Evolutionary conservation across 23 tunicate genomes (phyloP), one percentile per base, ranked within the genome.

Genomic region (Botrylloides violaceus): DNA sequence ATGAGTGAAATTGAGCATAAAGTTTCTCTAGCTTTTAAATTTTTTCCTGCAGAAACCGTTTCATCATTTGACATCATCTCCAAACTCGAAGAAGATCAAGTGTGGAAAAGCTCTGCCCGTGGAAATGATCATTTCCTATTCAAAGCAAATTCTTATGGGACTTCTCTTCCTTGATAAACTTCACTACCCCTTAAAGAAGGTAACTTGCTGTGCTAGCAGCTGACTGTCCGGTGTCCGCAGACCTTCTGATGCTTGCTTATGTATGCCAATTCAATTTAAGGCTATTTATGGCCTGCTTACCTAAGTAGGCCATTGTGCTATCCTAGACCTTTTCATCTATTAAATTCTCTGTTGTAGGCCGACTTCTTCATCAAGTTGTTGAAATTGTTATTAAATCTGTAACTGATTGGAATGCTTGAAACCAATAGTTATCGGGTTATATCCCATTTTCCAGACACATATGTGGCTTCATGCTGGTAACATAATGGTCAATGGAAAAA

Each of bases 381-480:
- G n/a, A n/a, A n/a, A n/a, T n/a, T n/a, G n/a, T n/a, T n/a, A n/a
- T n/a, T n/a, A n/a, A n/a, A n/a, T n/a, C n/a, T n/a, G n/a, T n/a
- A n/a, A n/a, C n/a, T n/a, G n/a, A n/a, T n/a, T n/a, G n/a, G n/a
- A n/a, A n/a, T n/a, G n/a, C n/a, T n/a, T n/a, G n/a, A n/a, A n/a
- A n/a, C n/a, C n/a, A n/a, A n/a, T n/a, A n/a, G n/a, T n/a, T n/a
- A n/a, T n/a, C n/a, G n/a, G n/a, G n/a, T n/a, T n/a, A n/a, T n/a
- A n/a, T n/a, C n/a, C 23, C 29, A 12, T 21, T 65, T 20, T 18
- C 19, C 43, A 68, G 74, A 37, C 58, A 12, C 32, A 68, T 28
- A 26, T 36, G 7, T 68, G 74, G 74, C 37, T 68, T 19, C 74
- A 68, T 68, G 58, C 74, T 24, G 58, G 74, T 5, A 68, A 68